Evolutionary conservation across 1,140 invertebrate genomes (phyloP), one percentile per base, ranked within the genome.

Genomic region (Eriosoma lanigerum): DNA sequence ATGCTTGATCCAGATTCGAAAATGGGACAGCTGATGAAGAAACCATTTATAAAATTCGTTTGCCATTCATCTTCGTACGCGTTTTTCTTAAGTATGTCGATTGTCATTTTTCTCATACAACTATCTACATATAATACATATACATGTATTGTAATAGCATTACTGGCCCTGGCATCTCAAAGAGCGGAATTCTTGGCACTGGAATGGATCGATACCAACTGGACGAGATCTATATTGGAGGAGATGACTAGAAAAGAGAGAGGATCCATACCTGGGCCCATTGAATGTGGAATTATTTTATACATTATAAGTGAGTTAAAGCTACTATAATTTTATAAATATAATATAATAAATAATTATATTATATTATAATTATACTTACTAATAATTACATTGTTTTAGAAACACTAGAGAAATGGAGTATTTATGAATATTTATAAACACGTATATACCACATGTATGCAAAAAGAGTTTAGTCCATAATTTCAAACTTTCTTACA

Each of bases 21-120:
- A 81, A 91, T 93, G 84, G 95, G 93, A 24, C 86, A 89, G 80
- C 93, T 94, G 83, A 92, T 96, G 90, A 94, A 93, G 85, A 95
- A 95, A 84, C 95, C 96, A 0, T 97, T 97, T 85, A 94, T 97
- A 84, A 97, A 97, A 86, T 98, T 98, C 86, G 94, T 97, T 82
- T 93, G 91, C 84, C 94, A 97, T 84, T 96, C 94, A 8, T 90
- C 93, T 5, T 95, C 94, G 2, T 97, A 97, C 85, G 92, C 93
- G 82, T 91, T 94, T 82, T 96, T 97, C 86, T 88, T 97, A n/a
- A 89, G 93, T 94, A 87, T 90, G 91, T 87, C 2, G n/a, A 48
- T 48, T 10, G 46, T 48, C 46, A 48, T 15, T 1, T 48, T 38
- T n/a, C n/a, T n/a, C n/a, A n/a, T n/a, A n/a, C n/a, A n/a, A n/a